Evolutionary conservation across 2,888 invertebrate genomes (phyloP), one percentile per base, ranked within the genome.

Genomic region (Anthrax anthrax): DNA sequence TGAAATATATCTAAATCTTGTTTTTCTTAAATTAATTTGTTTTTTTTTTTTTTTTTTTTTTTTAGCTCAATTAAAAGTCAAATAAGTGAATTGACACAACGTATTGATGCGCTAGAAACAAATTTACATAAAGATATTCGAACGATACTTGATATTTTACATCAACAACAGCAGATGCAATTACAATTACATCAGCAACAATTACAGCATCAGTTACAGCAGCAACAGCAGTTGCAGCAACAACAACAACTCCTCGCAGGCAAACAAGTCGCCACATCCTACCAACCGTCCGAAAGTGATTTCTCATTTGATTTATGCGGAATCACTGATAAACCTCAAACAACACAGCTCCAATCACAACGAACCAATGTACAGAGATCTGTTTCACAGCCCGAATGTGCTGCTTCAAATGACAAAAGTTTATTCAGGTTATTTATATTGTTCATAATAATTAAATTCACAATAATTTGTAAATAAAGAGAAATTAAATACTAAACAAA

Each of bases 281-380:
- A 56, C 52, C 59, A 58, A 50, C 59, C 58, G 56, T 59, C 59
- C 57, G 59, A 58, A 55, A 59, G 59, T 56, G 59, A 59, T 56
- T 58, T 59, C 51, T 57, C 59, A 48, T 58, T 59, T 53, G 59
- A 59, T 54, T 53, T 57, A 54, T 53, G 55, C 51, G 54, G 51
- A 51, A 47, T 47, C 43, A 47, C 50, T 44, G 50, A 48, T 19
- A 52, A 54, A 46, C 50, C 48, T 51, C 50, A 51, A 52, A 50
- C 42, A 47, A 52, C 51, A 49, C 50, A 52, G 40, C 48, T 48
- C 47, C 46, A 50, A 43, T 50, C 48, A 51, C 54, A 55, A 54
- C 55, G 57, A 55, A 57, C 54, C 48, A 57, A 56, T 51, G 59
- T 59, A 40, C 58, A 58, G 49, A 54, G 58, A 54, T 59, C 59